These are phyloP conservation scores for Holothuria leucospilota DNA, from an alignment of 53 echinoderm and acorn worm genomes.

Conservation along the genomic window DNA sequence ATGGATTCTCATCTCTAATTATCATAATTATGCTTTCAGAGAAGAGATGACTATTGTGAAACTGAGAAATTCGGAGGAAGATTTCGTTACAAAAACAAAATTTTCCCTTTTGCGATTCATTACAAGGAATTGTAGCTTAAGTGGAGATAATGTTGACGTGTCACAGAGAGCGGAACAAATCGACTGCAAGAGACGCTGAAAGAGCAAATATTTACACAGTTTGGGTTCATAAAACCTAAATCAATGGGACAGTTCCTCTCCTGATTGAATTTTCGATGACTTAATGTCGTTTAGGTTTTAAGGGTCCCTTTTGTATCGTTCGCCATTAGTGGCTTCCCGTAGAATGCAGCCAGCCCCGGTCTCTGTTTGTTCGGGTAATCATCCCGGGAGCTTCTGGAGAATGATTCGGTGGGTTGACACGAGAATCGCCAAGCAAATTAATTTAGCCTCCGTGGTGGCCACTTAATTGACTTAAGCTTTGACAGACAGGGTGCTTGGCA, in stretches of 20 bases:
- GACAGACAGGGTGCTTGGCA: conserved; percentile 33
- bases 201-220: conserved; percentile 26
- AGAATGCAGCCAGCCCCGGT: not conserved
- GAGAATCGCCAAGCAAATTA: conserved; percentile 39
- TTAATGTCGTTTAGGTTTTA: conserved; percentile 24
- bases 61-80: too few relatives aligned
- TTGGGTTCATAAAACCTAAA: conserved; percentile 29
- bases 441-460: conserved; percentile 44
- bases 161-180: conserved; percentile 11
- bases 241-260: not conserved
- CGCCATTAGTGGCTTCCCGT: conserved; percentile 39
- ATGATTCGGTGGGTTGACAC: not conserved
- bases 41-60: too few relatives aligned
- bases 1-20: too few relatives aligned
- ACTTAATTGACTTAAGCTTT: conserved; percentile 49
- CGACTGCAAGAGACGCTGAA: not conserved
- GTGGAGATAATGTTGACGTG: too few relatives aligned
- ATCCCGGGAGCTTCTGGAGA: conserved; percentile 13
- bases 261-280: conserved; percentile 32
- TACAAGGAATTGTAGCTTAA: too few relatives aligned
- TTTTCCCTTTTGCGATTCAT: too few relatives aligned
- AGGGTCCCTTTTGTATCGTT: conserved; percentile 29
- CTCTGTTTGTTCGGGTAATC: conserved; percentile 8
- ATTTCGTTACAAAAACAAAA: too few relatives aligned
- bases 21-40: too few relatives aligned